These are phyloP conservation scores for Sesia apiformis DNA, from an alignment of 2,888 invertebrate species.

Conservation along the genomic window DNA sequence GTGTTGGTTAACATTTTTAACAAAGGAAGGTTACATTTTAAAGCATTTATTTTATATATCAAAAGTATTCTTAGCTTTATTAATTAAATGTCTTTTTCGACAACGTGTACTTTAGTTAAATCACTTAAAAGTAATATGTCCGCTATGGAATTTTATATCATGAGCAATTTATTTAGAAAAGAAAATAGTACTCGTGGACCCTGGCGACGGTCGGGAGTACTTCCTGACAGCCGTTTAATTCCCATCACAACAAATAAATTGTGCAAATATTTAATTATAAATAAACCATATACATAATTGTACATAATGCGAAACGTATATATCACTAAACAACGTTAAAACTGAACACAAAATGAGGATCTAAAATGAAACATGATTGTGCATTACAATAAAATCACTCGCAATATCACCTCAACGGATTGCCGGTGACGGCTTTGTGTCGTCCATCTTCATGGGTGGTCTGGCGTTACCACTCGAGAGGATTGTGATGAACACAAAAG, in stretches of 20 bases:
- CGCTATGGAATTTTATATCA: conserved; percentile 37
- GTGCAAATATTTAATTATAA: conserved; percentile 48
- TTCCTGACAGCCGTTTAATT: conserved; percentile 17
- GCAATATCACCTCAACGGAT: conserved; percentile 61
- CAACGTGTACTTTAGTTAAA: conserved; percentile 60
- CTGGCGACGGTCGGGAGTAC: conserved; percentile 49
- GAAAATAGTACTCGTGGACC: conserved; percentile 23
- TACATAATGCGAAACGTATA: conserved; percentile 29
- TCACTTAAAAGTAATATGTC: conserved; percentile 49
- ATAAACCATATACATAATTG: conserved; percentile 44
- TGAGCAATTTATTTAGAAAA: conserved; percentile 34
- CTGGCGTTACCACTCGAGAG: conserved; percentile 50
- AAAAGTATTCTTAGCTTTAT: conserved; percentile 61
- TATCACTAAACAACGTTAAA: conserved; percentile 22
- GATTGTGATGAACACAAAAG: conserved; percentile 23
- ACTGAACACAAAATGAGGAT: conserved; percentile 37
- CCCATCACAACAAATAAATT: conserved; percentile 40
- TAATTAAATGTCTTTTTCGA: conserved; percentile 66
- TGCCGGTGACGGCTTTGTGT: conserved; percentile 21
- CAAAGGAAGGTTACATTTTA: conserved; percentile 61
- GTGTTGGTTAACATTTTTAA: conserved; percentile 65
- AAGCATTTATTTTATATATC: conserved; percentile 61
- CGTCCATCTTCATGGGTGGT: conserved; percentile 26
- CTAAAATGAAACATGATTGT: conserved; percentile 56
- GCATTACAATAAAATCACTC: conserved; percentile 53